These are phyloP conservation scores for Verasper variegatus DNA, from an alignment of 2,113 vertebrate species.

Conservation along the genomic window DNA sequence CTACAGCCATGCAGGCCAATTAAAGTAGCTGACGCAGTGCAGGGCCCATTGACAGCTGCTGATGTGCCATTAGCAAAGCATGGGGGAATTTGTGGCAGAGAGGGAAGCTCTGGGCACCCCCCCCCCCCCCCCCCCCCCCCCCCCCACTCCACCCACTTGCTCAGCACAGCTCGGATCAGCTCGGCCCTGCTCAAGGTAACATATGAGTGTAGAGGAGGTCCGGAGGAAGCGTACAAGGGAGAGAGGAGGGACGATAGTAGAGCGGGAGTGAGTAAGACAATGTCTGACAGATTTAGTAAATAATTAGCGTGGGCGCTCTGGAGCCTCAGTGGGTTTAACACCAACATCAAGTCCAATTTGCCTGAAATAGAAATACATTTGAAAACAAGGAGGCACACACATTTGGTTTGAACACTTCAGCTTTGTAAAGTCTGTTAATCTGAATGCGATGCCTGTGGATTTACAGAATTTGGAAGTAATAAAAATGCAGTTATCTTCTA, in stretches of 20 bases:
- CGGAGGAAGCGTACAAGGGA: background rate
- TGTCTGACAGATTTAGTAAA: slow-evolving; percentile 37
- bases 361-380: slow-evolving; percentile 24
- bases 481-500: background rate
- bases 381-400: slow-evolving; percentile 1
- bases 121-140: background rate
- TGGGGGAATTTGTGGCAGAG: slow-evolving; percentile 20
- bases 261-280: slow-evolving; percentile 5
- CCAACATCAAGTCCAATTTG: slow-evolving; percentile 16
- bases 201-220: background rate
- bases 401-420: background rate
- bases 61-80: slow-evolving; percentile 54
- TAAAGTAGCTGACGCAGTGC: slow-evolving; percentile 77
- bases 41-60: slow-evolving; percentile 70
- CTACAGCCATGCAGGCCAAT: slow-evolving; percentile 65
- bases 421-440: background rate
- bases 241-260: background rate
- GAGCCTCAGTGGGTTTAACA: slow-evolving; percentile 14
- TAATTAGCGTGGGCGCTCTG: slow-evolving; percentile 33
- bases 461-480: background rate
- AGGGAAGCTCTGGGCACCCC: background rate
- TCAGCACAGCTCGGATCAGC: background rate
- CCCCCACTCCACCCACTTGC: background rate
- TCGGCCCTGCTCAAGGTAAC: background rate
- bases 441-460: background rate